Evolutionary conservation across 64 coral and sea anemone genomes (phyloP), one percentile per base, ranked within the genome.

Genomic region (Orbicella faveolata): DNA sequence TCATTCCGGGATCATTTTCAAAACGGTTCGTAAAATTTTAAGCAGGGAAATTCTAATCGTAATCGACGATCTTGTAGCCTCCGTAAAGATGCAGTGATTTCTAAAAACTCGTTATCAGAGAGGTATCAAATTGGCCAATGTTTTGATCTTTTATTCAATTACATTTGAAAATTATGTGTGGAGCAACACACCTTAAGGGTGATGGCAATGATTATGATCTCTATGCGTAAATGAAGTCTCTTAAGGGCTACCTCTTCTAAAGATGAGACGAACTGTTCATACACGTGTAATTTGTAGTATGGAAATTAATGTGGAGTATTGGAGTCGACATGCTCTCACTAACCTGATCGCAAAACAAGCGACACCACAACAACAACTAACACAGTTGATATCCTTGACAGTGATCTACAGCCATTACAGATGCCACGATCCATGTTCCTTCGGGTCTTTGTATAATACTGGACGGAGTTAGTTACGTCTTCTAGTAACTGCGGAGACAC

Each of bases 331-430:
- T 4, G 65, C 23, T 16, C 23, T 23, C 23, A 85, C 82, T 85
- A 26, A 85, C 82, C 68, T 85, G 39, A 66, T 85, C 9, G 0
- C n/a, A 85, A 52, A 15, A 30, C 23, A 33, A 84, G 64, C 19
- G 21, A 26, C 20, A 35, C 82, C 41, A 53, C n/a, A 30, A 73
- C 21, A 3, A 85, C 20, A 30, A 11, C 65, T 52, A 72, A 44
- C 13, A 85, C 0, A 9, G 41, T 23, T 13, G 82, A 72, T 35
- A 52, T 18, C 23, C 12, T 69, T 14, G 82, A 52, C 64, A 85
- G 25, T 5, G 63, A 69, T 52, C 36, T 69, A 53, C 82, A 85
- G 72, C 51, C 37, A 44, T 11, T 85, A 36, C 82, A 85, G 36
- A 72, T 5, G 34, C 13, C 17, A 30, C 36, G 72, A 51, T 85